phyloP scores from a whole-genome alignment of 2,797 vertebrate species.

The Enteromius afrohamiltoni region DNA sequence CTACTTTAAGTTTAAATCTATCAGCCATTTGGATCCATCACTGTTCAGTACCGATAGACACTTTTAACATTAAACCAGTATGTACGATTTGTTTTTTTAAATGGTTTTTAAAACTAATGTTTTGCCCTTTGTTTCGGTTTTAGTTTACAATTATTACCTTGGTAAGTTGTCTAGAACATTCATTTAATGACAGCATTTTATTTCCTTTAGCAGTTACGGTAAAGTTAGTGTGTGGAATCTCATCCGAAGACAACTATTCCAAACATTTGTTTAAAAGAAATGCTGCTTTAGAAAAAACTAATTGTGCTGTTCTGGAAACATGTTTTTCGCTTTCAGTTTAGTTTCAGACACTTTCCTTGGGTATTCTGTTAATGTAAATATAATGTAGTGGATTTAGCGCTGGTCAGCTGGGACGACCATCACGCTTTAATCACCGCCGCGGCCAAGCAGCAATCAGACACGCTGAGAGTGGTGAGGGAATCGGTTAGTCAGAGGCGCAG shows the following conservation, averaged over 20 bases:
- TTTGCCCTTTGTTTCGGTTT: not conserved
- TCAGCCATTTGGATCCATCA: not conserved
- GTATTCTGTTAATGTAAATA: slow-evolving; percentile 25
- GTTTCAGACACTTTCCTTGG: not conserved
- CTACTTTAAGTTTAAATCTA: too few species aligned
- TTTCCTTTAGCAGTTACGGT: not conserved
- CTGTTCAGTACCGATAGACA: not conserved
- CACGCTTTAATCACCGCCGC: slow-evolving; percentile 30
- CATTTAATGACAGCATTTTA: not conserved
- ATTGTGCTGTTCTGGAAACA: not conserved
- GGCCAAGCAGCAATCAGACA: not conserved
- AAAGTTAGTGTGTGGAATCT: not conserved
- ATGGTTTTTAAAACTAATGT: not conserved
- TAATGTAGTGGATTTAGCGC: slow-evolving; percentile 13
- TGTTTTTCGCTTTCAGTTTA: not conserved
- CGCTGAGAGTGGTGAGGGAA: slow-evolving; percentile 16
- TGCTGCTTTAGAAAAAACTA: not conserved
- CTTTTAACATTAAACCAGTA: too few species aligned
- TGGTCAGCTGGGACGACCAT: slow-evolving; percentile 31
- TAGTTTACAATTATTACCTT: not conserved
- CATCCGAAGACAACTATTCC: not conserved
- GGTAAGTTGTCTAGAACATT: not conserved
- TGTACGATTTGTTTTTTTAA: not conserved
- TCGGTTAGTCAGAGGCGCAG: slow-evolving; percentile 7
- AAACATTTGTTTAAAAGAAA: not conserved